These are phyloP conservation scores for Podarcis muralis DNA, from an alignment of 2,113 vertebrate genomes.

Conservation along the genomic window DNA sequence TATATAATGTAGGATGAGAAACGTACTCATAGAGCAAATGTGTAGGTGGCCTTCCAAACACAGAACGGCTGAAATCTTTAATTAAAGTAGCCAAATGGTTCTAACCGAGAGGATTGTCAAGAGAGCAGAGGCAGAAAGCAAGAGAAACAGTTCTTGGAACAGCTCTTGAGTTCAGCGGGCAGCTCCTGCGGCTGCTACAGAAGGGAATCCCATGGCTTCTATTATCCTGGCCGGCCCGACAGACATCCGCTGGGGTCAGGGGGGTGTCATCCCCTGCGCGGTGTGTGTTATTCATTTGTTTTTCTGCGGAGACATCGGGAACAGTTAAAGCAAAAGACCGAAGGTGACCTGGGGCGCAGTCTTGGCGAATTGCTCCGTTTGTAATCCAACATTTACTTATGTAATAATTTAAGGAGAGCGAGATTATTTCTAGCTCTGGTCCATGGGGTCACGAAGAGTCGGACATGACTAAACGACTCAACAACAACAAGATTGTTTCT, in stretches of 20 bases:
- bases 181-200: background rate
- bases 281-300: background rate
- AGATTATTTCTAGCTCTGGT: too few relatives aligned
- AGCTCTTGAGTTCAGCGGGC: too few relatives aligned
- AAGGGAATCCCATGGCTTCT: background rate
- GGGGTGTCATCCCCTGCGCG: background rate
- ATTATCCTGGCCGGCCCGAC: background rate
- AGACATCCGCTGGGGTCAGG: background rate
- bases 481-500: too few relatives aligned
- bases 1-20: background rate
- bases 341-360: background rate
- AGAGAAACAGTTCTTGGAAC: background rate
- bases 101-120: background rate
- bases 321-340: background rate
- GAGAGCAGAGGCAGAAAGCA: background rate
- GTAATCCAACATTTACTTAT: background rate
- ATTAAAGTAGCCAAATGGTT: background rate
- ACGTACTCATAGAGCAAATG: background rate
- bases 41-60: background rate
- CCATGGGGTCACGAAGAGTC: too few relatives aligned
- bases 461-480: too few relatives aligned
- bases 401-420: too few relatives aligned
- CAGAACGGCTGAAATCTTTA: background rate
- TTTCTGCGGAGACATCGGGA: background rate
- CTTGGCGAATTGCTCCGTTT: background rate